Base-by-base conservation (phyloP, 2,888 invertebrate genomes). In the Lasius platythorax region DNA sequence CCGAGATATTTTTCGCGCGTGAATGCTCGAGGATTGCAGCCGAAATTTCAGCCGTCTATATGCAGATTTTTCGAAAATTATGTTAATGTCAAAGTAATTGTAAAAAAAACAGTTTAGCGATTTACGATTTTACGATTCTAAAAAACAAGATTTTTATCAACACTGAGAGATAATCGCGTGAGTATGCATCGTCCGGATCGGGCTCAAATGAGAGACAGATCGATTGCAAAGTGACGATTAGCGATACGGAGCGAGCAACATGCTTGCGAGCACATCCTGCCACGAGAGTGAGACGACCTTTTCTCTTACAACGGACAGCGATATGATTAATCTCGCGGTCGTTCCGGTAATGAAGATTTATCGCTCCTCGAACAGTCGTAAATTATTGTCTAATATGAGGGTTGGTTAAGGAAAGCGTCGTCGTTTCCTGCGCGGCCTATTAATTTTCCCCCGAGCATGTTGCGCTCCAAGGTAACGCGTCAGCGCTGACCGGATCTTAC, bases 401-500 rank as follows among this genome's bases (percentile, higher is more conserved):
- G 43, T 72, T 23, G 43, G 43, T 58, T 79, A 79, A 79, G 79
- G 61, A 79, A 79, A 79, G 37, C 72, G 70, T 46, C 70, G 70
- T 28, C 68, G 78, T 72, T 68, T 72, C 72, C 61, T 61, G 33
- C 70, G 46, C 46, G 79, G 79, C 79, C 79, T 79, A 82, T 67
- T 67, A 84, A 86, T 89, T 86, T 86, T 33, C 58, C 58, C 43
- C 11, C 50, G 18, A 64, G 73, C 74, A 33, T 37, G 37, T 30
- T 40, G 72, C 37, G 33, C 46, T 37, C 61, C 82, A 82, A 82
- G 74, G 82, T 66, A 70, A 79, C 53, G 61, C 67, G 79, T 66
- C 85, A 72, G 50, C 70, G 82, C 30, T 30, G 72, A 78, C 84
- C 86, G 85, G 76, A 84, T 79, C 66, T 50, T 72, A 56, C 66